These are phyloP conservation scores for Tenebrosternarchus preto DNA, from an alignment of 2,113 vertebrate species.

Conservation along the genomic window DNA sequence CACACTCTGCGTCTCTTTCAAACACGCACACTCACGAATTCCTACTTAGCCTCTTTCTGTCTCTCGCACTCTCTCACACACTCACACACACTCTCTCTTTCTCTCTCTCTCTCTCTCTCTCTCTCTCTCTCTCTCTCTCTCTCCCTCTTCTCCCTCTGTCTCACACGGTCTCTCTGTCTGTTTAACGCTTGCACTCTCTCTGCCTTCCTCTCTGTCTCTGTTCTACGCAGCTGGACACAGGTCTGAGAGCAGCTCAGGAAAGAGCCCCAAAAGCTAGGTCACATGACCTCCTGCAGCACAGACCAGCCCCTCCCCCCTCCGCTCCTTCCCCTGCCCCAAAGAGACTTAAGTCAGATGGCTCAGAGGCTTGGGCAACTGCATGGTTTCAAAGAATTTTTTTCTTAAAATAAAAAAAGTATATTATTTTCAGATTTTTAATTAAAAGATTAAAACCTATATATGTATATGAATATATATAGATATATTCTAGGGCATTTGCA, in stretches of 20 bases:
- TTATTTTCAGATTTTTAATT: conserved; percentile 76
- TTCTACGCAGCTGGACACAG: conserved; percentile 36
- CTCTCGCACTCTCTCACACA: conserved; percentile 2
- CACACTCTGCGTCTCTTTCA: not conserved
- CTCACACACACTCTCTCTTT: not conserved
- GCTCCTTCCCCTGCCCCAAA: conserved; percentile 55
- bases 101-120: not conserved
- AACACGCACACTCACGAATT: not conserved
- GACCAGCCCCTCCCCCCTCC: conserved; percentile 32
- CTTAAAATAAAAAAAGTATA: conserved; percentile 69
- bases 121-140: not conserved
- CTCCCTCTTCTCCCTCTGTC: not conserved
- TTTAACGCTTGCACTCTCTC: conserved; percentile 24
- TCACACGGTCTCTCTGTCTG: not conserved
- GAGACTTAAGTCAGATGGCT: conserved; percentile 45
- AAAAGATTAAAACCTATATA: conserved; percentile 64
- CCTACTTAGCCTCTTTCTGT: not conserved
- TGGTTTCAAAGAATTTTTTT: conserved; percentile 67
- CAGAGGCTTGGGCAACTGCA: conserved; percentile 65
- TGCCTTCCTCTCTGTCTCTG: conserved; percentile 27
- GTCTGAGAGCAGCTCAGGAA: conserved; percentile 46
- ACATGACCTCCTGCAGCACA: conserved; percentile 57
- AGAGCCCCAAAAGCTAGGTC: conserved; percentile 59
- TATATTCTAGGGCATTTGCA: conserved; percentile 75
- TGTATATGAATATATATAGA: conserved; percentile 54